Conservation (phyloP, 1,140 invertebrate genomes). For the Heliothis virescens region DNA sequence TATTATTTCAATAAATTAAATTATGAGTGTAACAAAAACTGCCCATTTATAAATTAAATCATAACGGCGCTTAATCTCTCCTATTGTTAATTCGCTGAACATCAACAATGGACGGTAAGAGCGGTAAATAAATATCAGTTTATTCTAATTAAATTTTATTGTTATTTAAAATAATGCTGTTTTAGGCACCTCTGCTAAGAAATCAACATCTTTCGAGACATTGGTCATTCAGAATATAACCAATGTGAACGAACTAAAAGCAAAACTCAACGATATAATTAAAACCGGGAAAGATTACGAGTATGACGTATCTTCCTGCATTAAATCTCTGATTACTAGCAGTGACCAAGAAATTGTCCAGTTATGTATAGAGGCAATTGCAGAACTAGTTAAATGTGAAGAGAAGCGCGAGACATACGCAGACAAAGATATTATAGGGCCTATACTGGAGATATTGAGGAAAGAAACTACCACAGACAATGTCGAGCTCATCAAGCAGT, state of each 20-base stretch:
- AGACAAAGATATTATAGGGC: slow-evolving; percentile 86
- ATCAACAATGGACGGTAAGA: slow-evolving; percentile 58
- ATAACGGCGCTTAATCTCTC: slow-evolving; percentile 1
- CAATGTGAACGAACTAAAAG: slow-evolving; percentile 73
- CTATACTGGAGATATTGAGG: slow-evolving; percentile 86
- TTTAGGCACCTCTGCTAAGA: slow-evolving; percentile 71
- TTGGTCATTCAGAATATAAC: slow-evolving; percentile 74
- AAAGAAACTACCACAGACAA: slow-evolving; percentile 75
- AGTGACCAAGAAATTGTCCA: slow-evolving; percentile 72
- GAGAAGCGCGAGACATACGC: slow-evolving; percentile 89
- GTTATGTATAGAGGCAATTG: slow-evolving; percentile 88
- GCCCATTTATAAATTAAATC: slow-evolving; percentile 25
- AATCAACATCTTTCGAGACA: slow-evolving; percentile 76
- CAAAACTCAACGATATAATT: slow-evolving; percentile 79
- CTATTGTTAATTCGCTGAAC: slow-evolving; percentile 1
- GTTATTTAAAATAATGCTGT: slow-evolving; percentile 48
- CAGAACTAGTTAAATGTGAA: slow-evolving; percentile 91
- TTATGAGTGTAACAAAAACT: slow-evolving; percentile 23
- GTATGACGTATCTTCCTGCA: slow-evolving; percentile 75
- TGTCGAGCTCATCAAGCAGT: slow-evolving; percentile 89
- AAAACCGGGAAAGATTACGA: slow-evolving; percentile 73
- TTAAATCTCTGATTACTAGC: slow-evolving; percentile 73
- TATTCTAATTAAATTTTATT: slow-evolving; percentile 36
- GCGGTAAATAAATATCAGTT: slow-evolving; percentile 26
- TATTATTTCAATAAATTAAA: slow-evolving; percentile 41